Evolutionary conservation across 2,797 vertebrate genomes (phyloP).

Genomic region (Stomatorhinus walkeri): DNA sequence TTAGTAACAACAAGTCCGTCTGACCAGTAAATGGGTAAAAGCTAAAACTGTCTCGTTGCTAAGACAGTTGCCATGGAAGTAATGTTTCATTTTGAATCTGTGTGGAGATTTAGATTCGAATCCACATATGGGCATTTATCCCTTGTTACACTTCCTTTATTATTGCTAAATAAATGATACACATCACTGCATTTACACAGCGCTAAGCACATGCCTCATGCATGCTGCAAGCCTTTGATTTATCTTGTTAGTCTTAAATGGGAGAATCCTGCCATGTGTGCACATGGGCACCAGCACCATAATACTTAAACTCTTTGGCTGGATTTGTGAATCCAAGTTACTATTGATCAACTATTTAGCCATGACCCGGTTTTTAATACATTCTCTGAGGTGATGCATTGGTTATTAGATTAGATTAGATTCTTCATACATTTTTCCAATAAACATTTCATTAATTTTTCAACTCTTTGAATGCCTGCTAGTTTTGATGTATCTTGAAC

Average conservation of each 20-base stretch:
- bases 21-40: constrained; percentile 46
- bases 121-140: constrained; percentile 17
- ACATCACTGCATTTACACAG: background rate
- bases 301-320: background rate
- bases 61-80: constrained; percentile 51
- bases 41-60: constrained; percentile 46
- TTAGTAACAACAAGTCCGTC: constrained; percentile 45
- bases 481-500: background rate
- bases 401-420: background rate
- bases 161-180: background rate
- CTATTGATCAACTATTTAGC: background rate
- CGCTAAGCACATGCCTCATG: background rate
- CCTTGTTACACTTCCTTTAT: constrained; percentile 25
- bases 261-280: background rate
- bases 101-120: constrained; percentile 35
- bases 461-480: background rate
- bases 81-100: constrained; percentile 42
- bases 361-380: background rate
- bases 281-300: background rate
- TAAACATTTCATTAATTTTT: background rate
- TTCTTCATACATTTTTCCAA: background rate
- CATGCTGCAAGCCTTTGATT: background rate
- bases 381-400: background rate
- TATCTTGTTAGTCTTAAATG: background rate
- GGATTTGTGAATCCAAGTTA: background rate